phyloP scores from a whole-genome alignment of 2,113 vertebrate species.

The Catagonus wagneri region DNA sequence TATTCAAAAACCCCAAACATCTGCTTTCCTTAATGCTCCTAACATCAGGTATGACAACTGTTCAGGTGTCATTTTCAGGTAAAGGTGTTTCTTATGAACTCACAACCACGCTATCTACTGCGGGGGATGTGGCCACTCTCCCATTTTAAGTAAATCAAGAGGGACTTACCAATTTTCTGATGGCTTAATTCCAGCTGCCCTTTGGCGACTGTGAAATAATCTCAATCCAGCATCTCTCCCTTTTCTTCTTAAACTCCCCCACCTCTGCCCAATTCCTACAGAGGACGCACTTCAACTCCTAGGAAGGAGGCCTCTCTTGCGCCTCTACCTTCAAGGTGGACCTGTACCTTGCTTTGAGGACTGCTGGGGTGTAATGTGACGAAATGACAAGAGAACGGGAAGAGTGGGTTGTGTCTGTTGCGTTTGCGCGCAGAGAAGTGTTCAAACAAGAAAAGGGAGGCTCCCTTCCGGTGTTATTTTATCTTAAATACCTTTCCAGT shows the following conservation, averaged over 20 bases:
- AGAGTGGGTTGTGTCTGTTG: neutral
- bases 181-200: neutral
- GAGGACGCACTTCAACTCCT: neutral
- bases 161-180: neutral
- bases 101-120: neutral
- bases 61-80: neutral
- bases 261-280: neutral
- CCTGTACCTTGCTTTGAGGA: neutral
- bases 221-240: neutral
- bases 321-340: neutral
- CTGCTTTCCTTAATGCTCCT: neutral
- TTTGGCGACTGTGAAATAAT: neutral
- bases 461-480: slow-evolving; percentile 56
- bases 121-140: neutral
- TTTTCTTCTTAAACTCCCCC: slow-evolving; percentile 1
- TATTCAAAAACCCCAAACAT: slow-evolving; percentile 38
- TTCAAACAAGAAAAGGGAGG: slow-evolving; percentile 73
- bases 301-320: neutral
- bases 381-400: slow-evolving; percentile 21
- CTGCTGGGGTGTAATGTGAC: neutral
- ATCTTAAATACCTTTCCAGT: slow-evolving; percentile 69
- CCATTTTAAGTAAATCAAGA: neutral
- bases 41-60: neutral
- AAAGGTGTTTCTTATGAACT: neutral
- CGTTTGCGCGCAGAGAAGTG: slow-evolving; percentile 51